Conservation (phyloP, 2,113 vertebrate genomes). For the Syngnathus typhle region DNA sequence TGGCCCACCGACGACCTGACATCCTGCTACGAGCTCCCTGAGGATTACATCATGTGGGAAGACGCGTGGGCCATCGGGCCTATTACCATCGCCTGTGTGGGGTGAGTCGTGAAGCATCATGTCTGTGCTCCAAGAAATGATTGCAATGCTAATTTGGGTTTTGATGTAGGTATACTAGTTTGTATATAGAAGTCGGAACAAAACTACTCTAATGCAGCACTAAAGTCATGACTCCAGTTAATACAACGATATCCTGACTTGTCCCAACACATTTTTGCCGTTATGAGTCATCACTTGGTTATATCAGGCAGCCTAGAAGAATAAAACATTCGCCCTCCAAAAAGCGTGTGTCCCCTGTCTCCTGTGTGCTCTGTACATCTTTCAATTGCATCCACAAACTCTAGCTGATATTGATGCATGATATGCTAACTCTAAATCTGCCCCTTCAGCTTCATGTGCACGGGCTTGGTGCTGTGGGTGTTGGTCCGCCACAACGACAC, state of each 20-base stretch:
- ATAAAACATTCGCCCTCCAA: background rate
- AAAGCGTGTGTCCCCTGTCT: background rate
- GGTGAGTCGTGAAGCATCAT: slow-evolving; percentile 53
- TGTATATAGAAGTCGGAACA: background rate
- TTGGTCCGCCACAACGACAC: slow-evolving; percentile 93
- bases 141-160: background rate
- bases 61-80: slow-evolving; percentile 98
- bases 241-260: background rate
- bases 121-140: background rate
- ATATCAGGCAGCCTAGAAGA: background rate
- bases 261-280: background rate
- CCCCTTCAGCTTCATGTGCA: slow-evolving; percentile 77
- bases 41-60: slow-evolving; percentile 98
- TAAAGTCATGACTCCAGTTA: background rate
- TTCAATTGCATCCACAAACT: background rate
- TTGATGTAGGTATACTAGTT: background rate
- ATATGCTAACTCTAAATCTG: background rate
- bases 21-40: slow-evolving; percentile 89
- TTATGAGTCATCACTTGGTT: background rate
- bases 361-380: too few relatives aligned
- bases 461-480: slow-evolving; percentile 83
- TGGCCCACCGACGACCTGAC: slow-evolving; percentile 89
- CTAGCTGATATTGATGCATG: background rate
- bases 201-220: background rate
- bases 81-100: slow-evolving; percentile 89